phyloP scores from a whole-genome alignment of 2,888 invertebrate genomes.

The Chromoteleia sp. region DNA sequence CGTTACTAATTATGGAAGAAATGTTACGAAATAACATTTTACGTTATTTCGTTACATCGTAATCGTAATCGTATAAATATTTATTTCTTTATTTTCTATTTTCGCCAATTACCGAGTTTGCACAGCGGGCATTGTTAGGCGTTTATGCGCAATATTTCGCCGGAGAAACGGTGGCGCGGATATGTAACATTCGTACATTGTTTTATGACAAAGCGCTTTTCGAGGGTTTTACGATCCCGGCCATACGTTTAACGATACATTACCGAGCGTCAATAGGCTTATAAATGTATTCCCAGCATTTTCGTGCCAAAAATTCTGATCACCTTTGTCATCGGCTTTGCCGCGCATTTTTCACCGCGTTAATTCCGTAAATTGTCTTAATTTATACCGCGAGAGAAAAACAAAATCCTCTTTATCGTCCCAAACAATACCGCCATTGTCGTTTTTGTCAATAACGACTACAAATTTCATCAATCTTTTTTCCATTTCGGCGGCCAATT shows the following conservation, averaged over 20 bases:
- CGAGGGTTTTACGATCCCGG: conserved; percentile 54
- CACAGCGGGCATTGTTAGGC: conserved; percentile 32
- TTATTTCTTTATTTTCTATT: conserved; percentile 38
- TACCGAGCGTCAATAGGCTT: conserved; percentile 51
- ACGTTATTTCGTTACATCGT: no score
- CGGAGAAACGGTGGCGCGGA: conserved; percentile 42
- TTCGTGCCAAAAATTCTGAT: conserved; percentile 50
- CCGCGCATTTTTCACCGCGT: neutral
- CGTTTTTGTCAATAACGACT: no score
- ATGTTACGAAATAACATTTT: neutral
- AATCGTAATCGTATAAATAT: conserved; percentile 29
- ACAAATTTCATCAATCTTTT: no score
- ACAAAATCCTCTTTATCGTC: no score
- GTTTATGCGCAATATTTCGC: conserved; percentile 40
- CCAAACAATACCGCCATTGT: no score
- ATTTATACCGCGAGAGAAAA: conserved; percentile 2
- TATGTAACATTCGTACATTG: conserved; percentile 53
- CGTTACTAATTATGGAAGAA: conserved; percentile 5
- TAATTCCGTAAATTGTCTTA: conserved; percentile 2
- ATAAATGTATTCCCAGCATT: conserved; percentile 47
- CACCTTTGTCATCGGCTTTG: conserved; percentile 27
- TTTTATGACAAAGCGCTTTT: conserved; percentile 60
- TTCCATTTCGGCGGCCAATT: no score
- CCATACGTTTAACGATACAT: conserved; percentile 53
- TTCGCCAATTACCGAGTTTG: conserved; percentile 44